phyloP scores from a whole-genome alignment of 2,797 vertebrate genomes.

The Coracias cyanogaster region DNA sequence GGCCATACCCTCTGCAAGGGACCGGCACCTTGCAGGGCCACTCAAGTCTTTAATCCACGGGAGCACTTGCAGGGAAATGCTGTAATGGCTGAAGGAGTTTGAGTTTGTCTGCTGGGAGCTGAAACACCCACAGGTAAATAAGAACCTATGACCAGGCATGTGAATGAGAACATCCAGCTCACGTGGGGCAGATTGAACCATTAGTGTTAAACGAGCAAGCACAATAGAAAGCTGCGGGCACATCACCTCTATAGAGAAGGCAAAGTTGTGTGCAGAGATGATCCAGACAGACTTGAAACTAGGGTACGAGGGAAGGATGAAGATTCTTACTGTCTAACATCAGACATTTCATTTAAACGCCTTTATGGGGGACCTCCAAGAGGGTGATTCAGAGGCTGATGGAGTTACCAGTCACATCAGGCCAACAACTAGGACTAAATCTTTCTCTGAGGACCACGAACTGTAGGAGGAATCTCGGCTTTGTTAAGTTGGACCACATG shows the following conservation, averaged over 20 bases:
- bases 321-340: not conserved
- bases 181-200: not conserved
- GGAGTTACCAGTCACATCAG: not conserved
- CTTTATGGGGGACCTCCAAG: not conserved
- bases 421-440: not conserved
- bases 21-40: not conserved
- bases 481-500: not conserved
- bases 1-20: not conserved
- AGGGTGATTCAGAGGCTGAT: not conserved
- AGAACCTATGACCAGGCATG: not conserved
- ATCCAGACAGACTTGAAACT: not conserved
- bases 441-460: not conserved
- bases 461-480: not conserved
- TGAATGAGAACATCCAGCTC: not conserved
- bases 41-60: not conserved
- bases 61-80: not conserved
- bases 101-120: not conserved
- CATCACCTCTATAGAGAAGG: not conserved
- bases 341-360: not conserved
- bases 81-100: not conserved
- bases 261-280: not conserved
- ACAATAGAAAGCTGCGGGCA: not conserved
- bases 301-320: not conserved
- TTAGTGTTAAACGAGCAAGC: not conserved
- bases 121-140: not conserved